Conservation (phyloP, 2,888 invertebrate species). For the Erebia aethiops region DNA sequence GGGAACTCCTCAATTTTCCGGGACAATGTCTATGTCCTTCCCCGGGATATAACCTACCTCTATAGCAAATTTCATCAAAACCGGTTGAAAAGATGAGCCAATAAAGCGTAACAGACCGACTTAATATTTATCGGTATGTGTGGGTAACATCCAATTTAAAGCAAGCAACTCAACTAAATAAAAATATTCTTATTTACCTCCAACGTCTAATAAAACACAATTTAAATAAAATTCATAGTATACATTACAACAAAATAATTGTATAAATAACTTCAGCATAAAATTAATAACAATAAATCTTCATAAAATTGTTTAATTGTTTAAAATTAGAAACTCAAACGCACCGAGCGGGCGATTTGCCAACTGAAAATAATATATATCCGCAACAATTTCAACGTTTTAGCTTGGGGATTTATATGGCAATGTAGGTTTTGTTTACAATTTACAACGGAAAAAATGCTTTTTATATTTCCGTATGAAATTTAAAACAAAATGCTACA, state of each 20-base stretch:
- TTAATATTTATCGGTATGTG: no score
- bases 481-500: background rate
- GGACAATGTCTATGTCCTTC: no score
- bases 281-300: conserved; percentile 21
- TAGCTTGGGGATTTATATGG: conserved; percentile 15
- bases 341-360: conserved; percentile 25
- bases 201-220: background rate
- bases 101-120: no score
- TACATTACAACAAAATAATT: background rate
- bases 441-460: conserved; percentile 11
- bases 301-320: conserved; percentile 27
- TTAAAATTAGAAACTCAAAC: conserved; percentile 25
- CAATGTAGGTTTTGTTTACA: conserved; percentile 14
- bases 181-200: no score
- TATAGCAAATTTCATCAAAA: no score
- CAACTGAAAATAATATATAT: conserved; percentile 24
- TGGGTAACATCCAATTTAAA: no score
- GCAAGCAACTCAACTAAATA: no score
- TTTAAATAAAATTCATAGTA: background rate
- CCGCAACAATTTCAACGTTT: conserved; percentile 21
- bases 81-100: no score
- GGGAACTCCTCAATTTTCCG: no score
- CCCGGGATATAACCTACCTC: no score
- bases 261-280: background rate
- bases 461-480: background rate